Base-by-base conservation (phyloP, 2,888 invertebrate genomes). In the Cenopis cana region DNA sequence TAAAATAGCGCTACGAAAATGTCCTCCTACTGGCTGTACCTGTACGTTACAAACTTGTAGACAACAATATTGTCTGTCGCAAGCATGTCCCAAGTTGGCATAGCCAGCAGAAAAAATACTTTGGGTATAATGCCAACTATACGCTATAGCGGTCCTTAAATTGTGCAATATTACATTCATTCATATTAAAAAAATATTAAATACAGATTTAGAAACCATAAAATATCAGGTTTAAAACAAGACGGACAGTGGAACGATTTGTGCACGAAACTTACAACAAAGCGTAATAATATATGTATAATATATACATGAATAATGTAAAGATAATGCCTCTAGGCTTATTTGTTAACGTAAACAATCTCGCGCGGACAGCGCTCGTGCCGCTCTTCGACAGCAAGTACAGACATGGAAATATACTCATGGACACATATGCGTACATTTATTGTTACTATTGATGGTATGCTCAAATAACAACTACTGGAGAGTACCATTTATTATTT, bases 291-390 rank as follows among this genome's bases (percentile, higher is more conserved):
- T 36, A 56, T 57, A 71, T n/a, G 52, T 46, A 56, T 24, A 50
- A 56, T 24, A 50, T 61, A 67, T 36, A 56, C 14, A 61, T 61
- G 56, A 29, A 52, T 33, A 60, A 49, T 49, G 55, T 67, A 67
- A 71, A 66, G 33, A 70, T 64, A 71, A 66, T 61, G 71, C 71
- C 71, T 67, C 71, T 60, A 67, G 66, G 71, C 71, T 71, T 71
- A 67, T 38, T 67, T 55, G 61, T 71, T 46, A 60, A 49, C 24
- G 2, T 18, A 10, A 36, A 46, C 14, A 24, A 38, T 18, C 9
- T 46, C 49, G 29, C 38, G 38, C 24, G 17, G 46, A 33, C 59
- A 33, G 20, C 36, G 36, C 49, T 18, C 49, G 5, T n/a, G 8
- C 20, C 56, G 17, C 29, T 29, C 56, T 46, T 68, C 54, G 46